Percentiles rank a stretch among this genome's conserved stretches.
These are phyloP conservation scores for Cosmia pyralina DNA, from an alignment of 2,888 invertebrate species.

Conservation along the genomic window DNA sequence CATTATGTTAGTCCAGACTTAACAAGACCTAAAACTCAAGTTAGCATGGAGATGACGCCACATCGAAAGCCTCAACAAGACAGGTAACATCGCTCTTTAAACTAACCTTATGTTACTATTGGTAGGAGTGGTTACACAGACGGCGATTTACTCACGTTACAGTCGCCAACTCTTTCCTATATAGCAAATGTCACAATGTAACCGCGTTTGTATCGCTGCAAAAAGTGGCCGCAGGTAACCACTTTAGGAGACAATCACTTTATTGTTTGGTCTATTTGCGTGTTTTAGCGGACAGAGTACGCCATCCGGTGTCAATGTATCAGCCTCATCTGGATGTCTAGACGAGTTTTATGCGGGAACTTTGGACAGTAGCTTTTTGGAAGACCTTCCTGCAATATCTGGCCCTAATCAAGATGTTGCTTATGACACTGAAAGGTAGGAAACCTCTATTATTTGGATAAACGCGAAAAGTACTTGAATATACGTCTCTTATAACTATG, in stretches of 20 bases:
- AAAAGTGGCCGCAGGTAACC: background rate
- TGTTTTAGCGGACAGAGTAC: constrained; percentile 75
- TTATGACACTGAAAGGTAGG: constrained; percentile 83
- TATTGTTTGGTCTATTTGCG: background rate
- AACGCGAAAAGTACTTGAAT: background rate
- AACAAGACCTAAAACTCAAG: constrained; percentile 74
- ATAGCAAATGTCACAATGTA: background rate
- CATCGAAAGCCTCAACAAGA: constrained; percentile 74
- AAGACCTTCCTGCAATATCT: constrained; percentile 89
- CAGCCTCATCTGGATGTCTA: constrained; percentile 91
- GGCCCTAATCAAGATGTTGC: constrained; percentile 71
- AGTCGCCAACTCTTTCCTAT: background rate
- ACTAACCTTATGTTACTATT: background rate
- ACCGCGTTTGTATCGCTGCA: background rate
- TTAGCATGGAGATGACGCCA: constrained; percentile 82
- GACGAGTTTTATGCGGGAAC: constrained; percentile 92
- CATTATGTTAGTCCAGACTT: constrained; percentile 82
- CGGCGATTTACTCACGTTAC: background rate
- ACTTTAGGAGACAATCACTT: background rate
- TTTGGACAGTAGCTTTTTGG: constrained; percentile 93
- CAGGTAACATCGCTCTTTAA: constrained; percentile 71
- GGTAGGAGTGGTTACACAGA: background rate
- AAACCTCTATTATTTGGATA: background rate
- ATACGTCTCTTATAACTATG: background rate
- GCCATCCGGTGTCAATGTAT: constrained; percentile 73